phyloP scores from a whole-genome alignment of 2,113 vertebrate species.

The Hyperopisus bebe region DNA sequence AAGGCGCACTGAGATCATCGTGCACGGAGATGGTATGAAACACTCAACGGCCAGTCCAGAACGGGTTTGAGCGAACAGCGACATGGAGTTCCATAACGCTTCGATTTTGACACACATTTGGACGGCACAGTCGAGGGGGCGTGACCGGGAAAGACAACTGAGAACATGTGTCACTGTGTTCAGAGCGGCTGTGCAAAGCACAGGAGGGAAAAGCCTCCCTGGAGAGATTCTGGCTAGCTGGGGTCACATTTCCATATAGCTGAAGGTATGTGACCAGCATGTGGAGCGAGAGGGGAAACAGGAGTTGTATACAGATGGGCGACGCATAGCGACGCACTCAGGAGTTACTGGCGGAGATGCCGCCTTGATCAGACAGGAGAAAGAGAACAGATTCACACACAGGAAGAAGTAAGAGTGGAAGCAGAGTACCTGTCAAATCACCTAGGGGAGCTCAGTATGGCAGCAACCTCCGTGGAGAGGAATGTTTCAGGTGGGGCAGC shows the following conservation, averaged over 20 bases:
- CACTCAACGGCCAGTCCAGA: neutral
- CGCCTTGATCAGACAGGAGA: neutral
- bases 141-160: neutral
- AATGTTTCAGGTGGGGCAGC: neutral
- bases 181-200: too few relatives aligned
- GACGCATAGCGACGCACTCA: neutral
- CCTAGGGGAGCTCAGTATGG: neutral
- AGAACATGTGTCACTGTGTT: neutral
- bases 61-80: neutral
- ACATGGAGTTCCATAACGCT: neutral
- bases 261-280: neutral
- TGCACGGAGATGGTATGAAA: neutral
- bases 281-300: neutral
- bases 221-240: neutral
- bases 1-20: neutral
- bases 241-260: neutral
- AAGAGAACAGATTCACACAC: constrained; percentile 3
- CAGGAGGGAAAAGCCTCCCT: neutral
- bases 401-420: constrained; percentile 4
- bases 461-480: neutral
- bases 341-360: neutral
- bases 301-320: neutral
- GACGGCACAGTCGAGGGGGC: neutral
- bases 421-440: neutral
- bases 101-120: neutral